Percentiles rank a stretch among this genome's conserved stretches.
Conservation (phyloP, 2,888 invertebrate genomes). For the Acronicta psi region DNA sequence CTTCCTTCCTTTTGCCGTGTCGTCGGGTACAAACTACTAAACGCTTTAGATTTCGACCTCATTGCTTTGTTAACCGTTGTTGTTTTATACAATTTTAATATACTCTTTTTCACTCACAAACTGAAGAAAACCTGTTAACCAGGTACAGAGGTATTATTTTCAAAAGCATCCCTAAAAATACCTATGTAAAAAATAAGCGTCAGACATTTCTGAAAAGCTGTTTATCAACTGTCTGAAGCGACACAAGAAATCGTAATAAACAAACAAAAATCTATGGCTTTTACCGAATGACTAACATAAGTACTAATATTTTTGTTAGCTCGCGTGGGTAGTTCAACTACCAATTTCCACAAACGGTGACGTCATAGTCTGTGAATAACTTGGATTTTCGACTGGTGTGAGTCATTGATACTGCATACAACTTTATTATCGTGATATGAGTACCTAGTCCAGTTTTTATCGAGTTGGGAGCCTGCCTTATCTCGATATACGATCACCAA, state of each 20-base stretch:
- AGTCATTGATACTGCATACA: conserved; percentile 24
- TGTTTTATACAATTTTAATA: no score
- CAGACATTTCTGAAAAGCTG: no score
- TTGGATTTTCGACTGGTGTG: conserved; percentile 41
- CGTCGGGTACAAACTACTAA: no score
- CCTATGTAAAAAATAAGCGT: no score
- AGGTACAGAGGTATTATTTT: no score
- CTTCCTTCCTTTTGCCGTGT: no score
- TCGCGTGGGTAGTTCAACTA: conserved; percentile 9
- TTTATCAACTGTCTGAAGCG: not conserved
- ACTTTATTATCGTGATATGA: conserved; percentile 20
- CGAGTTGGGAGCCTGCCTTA: conserved; percentile 21
- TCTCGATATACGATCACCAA: conserved; percentile 27
- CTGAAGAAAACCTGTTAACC: no score
- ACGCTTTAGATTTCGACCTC: no score
- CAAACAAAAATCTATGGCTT: conserved; percentile 4
- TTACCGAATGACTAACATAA: conserved; percentile 37
- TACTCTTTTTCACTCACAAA: no score
- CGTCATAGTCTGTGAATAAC: conserved; percentile 31
- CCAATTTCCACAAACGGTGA: conserved; percentile 41
- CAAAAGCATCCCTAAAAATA: no score
- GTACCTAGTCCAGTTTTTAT: conserved; percentile 35
- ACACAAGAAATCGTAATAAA: not conserved
- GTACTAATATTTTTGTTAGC: conserved; percentile 19
- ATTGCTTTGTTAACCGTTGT: no score